Conservation (phyloP, 1,140 invertebrate species). For the Ceratina australensis region DNA sequence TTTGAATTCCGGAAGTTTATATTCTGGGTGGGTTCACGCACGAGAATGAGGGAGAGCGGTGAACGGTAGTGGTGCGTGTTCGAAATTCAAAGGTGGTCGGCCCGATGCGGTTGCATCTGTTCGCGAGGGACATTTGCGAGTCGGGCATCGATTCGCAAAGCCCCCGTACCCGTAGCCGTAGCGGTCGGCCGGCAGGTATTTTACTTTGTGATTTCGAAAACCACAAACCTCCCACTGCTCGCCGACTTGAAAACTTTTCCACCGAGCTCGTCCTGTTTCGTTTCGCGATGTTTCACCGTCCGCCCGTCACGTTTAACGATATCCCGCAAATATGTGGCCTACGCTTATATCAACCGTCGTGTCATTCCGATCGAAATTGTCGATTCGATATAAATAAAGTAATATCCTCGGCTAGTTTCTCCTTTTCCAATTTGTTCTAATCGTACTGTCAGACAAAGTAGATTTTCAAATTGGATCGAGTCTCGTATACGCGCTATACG, state of each 20-base stretch:
- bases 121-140: constrained; percentile 45
- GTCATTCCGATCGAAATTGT: too few species aligned
- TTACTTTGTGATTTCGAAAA: constrained; percentile 59
- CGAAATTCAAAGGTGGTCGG: constrained; percentile 52
- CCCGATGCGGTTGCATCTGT: constrained; percentile 45
- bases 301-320: not conserved
- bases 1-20: constrained; percentile 48
- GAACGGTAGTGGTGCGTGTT: constrained; percentile 25
- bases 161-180: constrained; percentile 14
- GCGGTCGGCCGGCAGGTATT: constrained; percentile 27
- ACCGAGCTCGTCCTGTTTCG: not conserved
- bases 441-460: too few species aligned
- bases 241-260: not conserved
- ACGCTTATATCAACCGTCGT: not conserved
- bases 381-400: too few species aligned
- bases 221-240: constrained; percentile 14
- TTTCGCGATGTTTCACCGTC: constrained; percentile 23
- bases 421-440: too few species aligned
- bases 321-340: not conserved
- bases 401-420: too few species aligned
- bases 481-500: too few species aligned
- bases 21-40: constrained; percentile 34
- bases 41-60: not conserved
- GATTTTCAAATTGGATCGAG: too few species aligned
- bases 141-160: constrained; percentile 54